Evolutionary conservation across 2,113 vertebrate species (phyloP).

Genomic region (Sylvietta virens): DNA sequence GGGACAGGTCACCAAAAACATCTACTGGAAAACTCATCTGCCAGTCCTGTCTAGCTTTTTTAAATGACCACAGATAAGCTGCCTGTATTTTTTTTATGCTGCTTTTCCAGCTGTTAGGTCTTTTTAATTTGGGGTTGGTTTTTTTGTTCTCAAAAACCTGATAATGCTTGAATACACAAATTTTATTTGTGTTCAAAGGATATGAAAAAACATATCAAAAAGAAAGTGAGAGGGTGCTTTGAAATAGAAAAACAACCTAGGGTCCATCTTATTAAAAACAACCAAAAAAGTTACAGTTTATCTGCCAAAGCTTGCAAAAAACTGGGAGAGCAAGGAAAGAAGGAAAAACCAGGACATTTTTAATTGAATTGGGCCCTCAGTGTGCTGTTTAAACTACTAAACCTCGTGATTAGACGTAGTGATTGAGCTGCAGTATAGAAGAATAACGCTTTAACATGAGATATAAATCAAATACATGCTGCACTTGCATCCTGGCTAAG

Average conservation of each 20-base stretch:
- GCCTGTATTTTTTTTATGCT: background rate
- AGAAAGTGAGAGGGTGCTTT: background rate
- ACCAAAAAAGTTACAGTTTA: background rate
- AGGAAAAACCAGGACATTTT: conserved; percentile 15
- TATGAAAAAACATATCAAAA: background rate
- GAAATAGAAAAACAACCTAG: background rate
- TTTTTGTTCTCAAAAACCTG: background rate
- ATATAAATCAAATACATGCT: background rate
- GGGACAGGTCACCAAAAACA: background rate
- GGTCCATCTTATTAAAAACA: background rate
- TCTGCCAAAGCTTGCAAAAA: background rate
- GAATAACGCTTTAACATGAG: background rate
- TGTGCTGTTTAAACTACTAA: conserved; percentile 32
- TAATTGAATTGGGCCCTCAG: conserved; percentile 50
- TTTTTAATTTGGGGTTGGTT: background rate
- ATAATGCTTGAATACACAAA: background rate
- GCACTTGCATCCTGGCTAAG: background rate
- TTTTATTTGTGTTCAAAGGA: background rate
- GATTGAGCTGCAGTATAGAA: background rate
- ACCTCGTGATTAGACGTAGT: conserved; percentile 27
- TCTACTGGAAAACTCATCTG: background rate
- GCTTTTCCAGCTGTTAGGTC: background rate
- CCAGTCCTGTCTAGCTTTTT: background rate
- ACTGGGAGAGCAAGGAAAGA: background rate
- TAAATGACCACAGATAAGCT: background rate